Base-by-base conservation (phyloP, 2,797 vertebrate genomes). In the Carapus acus region DNA sequence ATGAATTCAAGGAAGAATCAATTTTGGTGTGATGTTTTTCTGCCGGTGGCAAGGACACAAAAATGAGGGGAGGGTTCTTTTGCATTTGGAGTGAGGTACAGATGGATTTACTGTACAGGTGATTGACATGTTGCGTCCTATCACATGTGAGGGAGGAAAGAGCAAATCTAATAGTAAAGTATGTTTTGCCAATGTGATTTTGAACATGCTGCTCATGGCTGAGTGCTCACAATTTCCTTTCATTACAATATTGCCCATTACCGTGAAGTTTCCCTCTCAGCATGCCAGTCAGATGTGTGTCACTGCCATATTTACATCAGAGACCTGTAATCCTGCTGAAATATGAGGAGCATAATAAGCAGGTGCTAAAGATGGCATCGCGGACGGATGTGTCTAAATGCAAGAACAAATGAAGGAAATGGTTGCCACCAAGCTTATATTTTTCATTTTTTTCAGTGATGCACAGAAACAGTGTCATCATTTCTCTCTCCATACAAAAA, bases 371-470 rank as follows among this genome's bases (percentile, higher is more conserved):
- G 11, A 20, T 7, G 0, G 4, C 20, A 18, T 24, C 38, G 31
- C 3, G 1, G 38, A 57, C 9, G 49, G 62, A 59, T 49, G 2
- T 49, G 56, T 59, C 38, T 8, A 34, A 64, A 71, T 76, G 36
- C 36, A 37, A 52, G 47, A 50, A 39, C 56, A 54, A 65, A 64
- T 56, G 63, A 69, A 71, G 57, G 62, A 54, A 54, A 60, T 69
- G 73, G 37, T 38, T 19, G 69, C 77, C 71, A 65, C 59, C 71
- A 53, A 19, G 45, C 44, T 61, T 48, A 66, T 64, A 67, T 74
- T 66, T 61, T 66, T n/a, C n/a, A n/a, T n/a, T 76, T 79, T 74
- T 77, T 68, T 79, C 77, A 76, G 69, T n/a, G 56, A 72, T 75
- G 62, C 73, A 50, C 21, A 15, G 60, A 74, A 58, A 39, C n/a